phyloP scores from a whole-genome alignment of 2,113 vertebrate species.

The Siphamia tubifer region DNA sequence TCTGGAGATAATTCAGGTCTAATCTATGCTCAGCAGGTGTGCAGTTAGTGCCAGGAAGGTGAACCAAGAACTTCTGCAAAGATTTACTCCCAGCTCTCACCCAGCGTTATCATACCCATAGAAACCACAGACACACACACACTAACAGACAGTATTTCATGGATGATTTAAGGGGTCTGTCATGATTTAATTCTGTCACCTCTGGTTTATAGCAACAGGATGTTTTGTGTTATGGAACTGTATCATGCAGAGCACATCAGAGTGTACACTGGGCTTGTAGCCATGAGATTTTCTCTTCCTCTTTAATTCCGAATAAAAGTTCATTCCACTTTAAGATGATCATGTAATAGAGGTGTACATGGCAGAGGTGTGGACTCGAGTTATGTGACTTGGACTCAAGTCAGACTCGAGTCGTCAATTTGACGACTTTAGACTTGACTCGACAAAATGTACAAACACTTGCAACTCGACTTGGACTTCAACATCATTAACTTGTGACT shows the following conservation, averaged over 20 bases:
- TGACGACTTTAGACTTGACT: too few relatives aligned
- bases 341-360: too few relatives aligned
- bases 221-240: not conserved
- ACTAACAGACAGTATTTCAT: conserved; percentile 15
- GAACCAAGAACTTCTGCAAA: conserved; percentile 49
- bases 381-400: too few relatives aligned
- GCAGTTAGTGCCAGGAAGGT: conserved; percentile 50
- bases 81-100: conserved; percentile 58
- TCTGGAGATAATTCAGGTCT: conserved; percentile 71
- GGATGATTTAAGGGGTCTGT: not conserved
- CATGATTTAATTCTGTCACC: conserved; percentile 5
- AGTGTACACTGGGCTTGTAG: too few relatives aligned
- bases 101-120: conserved; percentile 35
- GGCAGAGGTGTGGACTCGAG: too few relatives aligned
- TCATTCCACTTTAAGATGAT: too few relatives aligned
- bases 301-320: too few relatives aligned
- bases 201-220: not conserved
- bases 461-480: too few relatives aligned
- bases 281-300: too few relatives aligned
- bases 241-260: not conserved
- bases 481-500: too few relatives aligned
- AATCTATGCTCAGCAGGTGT: conserved; percentile 74
- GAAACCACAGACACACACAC: conserved; percentile 23
- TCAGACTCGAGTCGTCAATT: too few relatives aligned
- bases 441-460: too few relatives aligned